Evolutionary conservation across 1,140 invertebrate species (phyloP), one percentile per base, ranked within the genome.

Genomic region (Drosophila arizonae): DNA sequence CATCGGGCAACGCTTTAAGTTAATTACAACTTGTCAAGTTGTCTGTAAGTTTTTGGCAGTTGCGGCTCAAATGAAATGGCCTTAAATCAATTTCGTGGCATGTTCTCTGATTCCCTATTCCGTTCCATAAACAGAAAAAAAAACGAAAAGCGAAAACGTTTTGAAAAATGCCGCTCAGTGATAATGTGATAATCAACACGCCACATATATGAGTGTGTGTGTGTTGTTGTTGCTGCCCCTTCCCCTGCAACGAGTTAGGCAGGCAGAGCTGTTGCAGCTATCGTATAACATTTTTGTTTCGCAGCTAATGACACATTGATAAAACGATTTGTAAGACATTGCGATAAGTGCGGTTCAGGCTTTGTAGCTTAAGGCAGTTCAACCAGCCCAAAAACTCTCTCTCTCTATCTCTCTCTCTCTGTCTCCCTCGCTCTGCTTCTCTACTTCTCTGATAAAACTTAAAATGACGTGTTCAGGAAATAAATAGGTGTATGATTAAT

Each of bases 301-400:
- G 48, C 70, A 76, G 77, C 81, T 85, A 85, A 81, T 85, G 81
- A 85, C 84, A 88, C 77, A 81, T 84, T 88, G 84, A 88, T 88
- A 88, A 88, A 88, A 88, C 85, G 84, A 88, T 88, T 88, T 89
- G 84, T 88, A 89, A 89, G 84, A 88, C 84, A 88, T 80, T 88
- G 80, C 77, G 84, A 87, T 87, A 87, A 87, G 87, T 80, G 76
- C 77, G 85, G 84, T 87, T 87, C 77, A 84, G 70, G 84, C 84
- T 87, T 87, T 88, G 79, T 88, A 81, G 81, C 81, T 86, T 86
- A 86, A 58, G 41, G 39, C 56, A 28, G 13, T 43, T 21, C 55
- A 57, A 58, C 24, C 24, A 46, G 57, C 57, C 57, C 9, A 17
- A 58, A 46, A 58, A 45, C 56, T 46, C n/a, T 15, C 43, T 1